Evolutionary conservation across 2,888 invertebrate species (phyloP).

Genomic region (Bellardia pandia): DNA sequence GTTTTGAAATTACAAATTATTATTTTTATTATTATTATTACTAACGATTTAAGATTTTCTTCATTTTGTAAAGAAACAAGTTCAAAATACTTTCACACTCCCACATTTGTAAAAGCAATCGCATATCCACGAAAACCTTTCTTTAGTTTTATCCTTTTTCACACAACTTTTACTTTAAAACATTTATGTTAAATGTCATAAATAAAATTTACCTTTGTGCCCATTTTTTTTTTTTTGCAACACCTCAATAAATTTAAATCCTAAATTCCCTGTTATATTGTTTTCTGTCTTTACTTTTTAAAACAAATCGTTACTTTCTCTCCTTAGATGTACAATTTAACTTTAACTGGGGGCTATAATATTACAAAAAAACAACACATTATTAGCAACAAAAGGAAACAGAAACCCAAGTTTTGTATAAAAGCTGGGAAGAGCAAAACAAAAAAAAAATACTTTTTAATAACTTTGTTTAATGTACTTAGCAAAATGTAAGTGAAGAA

Average conservation of each 20-base stretch:
- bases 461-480: conserved; percentile 55
- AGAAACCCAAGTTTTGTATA: background rate
- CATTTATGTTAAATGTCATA: background rate
- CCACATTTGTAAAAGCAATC: no score
- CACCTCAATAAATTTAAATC: conserved; percentile 17
- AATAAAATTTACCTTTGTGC: background rate
- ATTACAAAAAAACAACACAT: background rate
- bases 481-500: background rate
- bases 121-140: no score
- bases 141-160: background rate
- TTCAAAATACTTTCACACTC: no score
- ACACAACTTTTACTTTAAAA: background rate
- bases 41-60: no score
- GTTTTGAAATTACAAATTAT: no score
- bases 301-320: background rate
- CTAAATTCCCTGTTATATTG: background rate
- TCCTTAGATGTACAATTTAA: conserved; percentile 8
- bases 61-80: no score
- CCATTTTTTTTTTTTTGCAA: background rate
- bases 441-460: conserved; percentile 19
- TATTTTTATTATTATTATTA: no score
- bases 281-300: background rate
- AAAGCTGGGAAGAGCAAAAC: background rate
- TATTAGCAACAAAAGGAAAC: no score
- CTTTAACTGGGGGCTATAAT: conserved; percentile 10